phyloP scores from a whole-genome alignment of 2,113 vertebrate genomes.

The Aphyosemion australe region DNA sequence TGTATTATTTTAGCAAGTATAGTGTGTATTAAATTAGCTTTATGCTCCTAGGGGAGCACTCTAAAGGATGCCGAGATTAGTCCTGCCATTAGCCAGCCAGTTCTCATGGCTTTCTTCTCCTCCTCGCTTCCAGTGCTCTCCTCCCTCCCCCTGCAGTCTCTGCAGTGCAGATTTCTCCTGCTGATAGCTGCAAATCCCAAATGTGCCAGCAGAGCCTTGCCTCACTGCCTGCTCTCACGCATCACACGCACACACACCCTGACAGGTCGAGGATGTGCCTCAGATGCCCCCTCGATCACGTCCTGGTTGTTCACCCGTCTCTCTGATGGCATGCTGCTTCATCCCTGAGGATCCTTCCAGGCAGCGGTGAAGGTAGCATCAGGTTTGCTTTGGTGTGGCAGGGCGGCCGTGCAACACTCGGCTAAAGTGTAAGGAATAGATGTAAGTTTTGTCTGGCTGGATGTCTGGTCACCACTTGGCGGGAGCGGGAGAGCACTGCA shows the following conservation, averaged over 20 bases:
- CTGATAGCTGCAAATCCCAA: slow-evolving; percentile 75
- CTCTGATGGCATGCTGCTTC: background rate
- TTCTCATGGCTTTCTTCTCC: slow-evolving; percentile 32
- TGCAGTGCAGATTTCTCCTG: slow-evolving; percentile 81
- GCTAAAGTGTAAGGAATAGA: slow-evolving; percentile 8
- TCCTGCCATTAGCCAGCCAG: slow-evolving; percentile 14
- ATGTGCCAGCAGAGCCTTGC: slow-evolving; percentile 61
- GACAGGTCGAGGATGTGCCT: slow-evolving; percentile 34
- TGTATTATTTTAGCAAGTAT: slow-evolving; percentile 9
- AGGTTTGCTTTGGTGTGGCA: slow-evolving; percentile 7
- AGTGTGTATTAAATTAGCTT: slow-evolving; percentile 9
- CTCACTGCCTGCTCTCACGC: slow-evolving; percentile 41
- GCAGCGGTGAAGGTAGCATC: background rate
- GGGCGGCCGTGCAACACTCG: background rate
- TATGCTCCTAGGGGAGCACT: slow-evolving; percentile 1
- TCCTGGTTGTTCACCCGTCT: background rate
- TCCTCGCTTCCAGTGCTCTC: slow-evolving; percentile 43
- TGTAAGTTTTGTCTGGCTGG: slow-evolving; percentile 38
- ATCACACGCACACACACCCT: slow-evolving; percentile 4
- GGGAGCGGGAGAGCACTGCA: slow-evolving; percentile 33
- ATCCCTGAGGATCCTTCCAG: background rate
- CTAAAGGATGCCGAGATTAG: slow-evolving; percentile 31
- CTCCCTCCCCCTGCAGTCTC: slow-evolving; percentile 57
- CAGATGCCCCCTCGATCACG: slow-evolving; percentile 23
- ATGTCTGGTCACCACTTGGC: slow-evolving; percentile 34